Evolutionary conservation across 2,113 vertebrate species (phyloP).

Genomic region (Siphamia tubifer): DNA sequence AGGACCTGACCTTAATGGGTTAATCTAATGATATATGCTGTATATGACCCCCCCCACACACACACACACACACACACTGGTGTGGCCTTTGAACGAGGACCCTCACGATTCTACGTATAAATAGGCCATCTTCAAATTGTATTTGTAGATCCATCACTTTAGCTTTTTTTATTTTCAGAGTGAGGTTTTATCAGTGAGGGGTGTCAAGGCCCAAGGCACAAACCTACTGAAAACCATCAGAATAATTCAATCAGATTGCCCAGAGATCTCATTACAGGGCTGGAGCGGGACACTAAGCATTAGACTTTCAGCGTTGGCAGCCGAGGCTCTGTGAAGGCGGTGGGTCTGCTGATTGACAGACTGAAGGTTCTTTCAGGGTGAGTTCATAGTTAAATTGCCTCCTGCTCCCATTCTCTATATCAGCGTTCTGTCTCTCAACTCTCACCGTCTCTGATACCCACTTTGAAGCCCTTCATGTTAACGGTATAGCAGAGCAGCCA

Average conservation of each 20-base stretch:
- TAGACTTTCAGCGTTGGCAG: slow-evolving; percentile 49
- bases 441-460: slow-evolving; percentile 8
- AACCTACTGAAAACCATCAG: slow-evolving; percentile 63
- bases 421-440: slow-evolving; percentile 22
- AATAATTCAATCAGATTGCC: slow-evolving; percentile 73
- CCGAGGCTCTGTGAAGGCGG: slow-evolving; percentile 40
- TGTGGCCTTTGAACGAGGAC: background rate
- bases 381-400: slow-evolving; percentile 70
- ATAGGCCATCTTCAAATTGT: slow-evolving; percentile 19
- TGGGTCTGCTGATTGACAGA: slow-evolving; percentile 68
- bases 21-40: background rate
- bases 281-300: slow-evolving; percentile 41
- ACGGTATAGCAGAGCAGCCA: background rate
- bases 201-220: slow-evolving; percentile 41
- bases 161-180: slow-evolving; percentile 62
- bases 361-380: slow-evolving; percentile 64
- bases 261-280: slow-evolving; percentile 72
- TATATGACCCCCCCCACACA: background rate
- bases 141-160: slow-evolving; percentile 44
- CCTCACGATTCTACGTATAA: background rate
- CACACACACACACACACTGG: too few species aligned
- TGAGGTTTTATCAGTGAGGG: slow-evolving; percentile 44
- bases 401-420: slow-evolving; percentile 40
- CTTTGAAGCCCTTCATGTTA: slow-evolving; percentile 26
- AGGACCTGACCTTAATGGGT: too few species aligned